Conservation (phyloP, 2,113 vertebrate genomes). For the Petaurus breviceps region DNA sequence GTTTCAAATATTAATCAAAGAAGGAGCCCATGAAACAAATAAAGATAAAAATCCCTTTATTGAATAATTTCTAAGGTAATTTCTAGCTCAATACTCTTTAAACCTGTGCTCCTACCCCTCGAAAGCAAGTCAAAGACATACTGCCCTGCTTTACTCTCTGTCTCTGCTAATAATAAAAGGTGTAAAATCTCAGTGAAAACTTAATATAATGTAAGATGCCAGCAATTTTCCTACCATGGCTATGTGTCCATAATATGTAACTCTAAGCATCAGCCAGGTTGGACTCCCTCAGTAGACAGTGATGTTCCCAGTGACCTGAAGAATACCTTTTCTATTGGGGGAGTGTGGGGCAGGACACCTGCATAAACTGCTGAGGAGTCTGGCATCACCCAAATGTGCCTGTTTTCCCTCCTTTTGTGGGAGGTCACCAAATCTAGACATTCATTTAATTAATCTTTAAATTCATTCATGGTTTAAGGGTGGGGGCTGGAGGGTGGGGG, state of each 20-base stretch:
- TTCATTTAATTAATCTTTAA: background rate
- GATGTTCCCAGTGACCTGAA: background rate
- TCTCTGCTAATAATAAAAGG: background rate
- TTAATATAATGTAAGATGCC: background rate
- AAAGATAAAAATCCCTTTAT: too few species aligned
- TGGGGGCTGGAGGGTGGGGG: too few species aligned
- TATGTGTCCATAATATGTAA: background rate
- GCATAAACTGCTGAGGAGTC: background rate
- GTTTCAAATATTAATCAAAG: too few species aligned
- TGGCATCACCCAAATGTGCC: background rate
- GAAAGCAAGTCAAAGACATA: background rate
- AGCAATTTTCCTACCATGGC: background rate
- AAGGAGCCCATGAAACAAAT: background rate
- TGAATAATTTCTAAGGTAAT: background rate
- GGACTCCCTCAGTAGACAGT: background rate
- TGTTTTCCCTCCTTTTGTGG: background rate
- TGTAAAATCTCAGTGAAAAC: background rate
- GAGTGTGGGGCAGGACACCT: background rate
- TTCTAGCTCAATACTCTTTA: background rate
- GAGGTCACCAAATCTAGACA: slow-evolving; percentile 1
- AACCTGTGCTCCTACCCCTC: background rate
- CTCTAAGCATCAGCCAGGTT: background rate
- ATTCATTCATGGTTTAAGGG: background rate
- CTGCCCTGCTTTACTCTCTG: slow-evolving; percentile 20
- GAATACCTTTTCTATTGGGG: background rate